Base-by-base conservation (phyloP, 2,888 invertebrate species). In the Pogonocherus hispidulus region DNA sequence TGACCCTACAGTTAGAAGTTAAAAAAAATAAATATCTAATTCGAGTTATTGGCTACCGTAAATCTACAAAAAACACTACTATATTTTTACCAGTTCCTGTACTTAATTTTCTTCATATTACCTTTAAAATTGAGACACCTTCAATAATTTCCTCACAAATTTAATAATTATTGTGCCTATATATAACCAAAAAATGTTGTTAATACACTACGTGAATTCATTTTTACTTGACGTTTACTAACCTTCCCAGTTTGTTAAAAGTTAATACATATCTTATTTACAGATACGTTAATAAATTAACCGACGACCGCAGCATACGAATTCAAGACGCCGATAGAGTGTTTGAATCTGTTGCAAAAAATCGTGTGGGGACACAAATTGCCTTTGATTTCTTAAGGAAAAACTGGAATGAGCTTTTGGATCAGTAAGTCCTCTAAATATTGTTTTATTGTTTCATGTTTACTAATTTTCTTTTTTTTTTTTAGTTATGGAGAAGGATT, bases 261-360 rank as follows among this genome's bases (percentile, higher is more conserved):
- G 64, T 76, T 72, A 73, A 76, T 76, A 74, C 71, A 57, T 67
- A 69, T 73, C 69, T 75, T 72, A 71, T 76, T 80, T 79, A 65
- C 75, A 84, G 83, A 75, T 84, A 83, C 76, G 72, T 84, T 67
- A 78, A 76, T 62, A 74, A 75, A 74, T 70, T 79, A 71, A 56
- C 76, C 64, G 70, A 72, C 59, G 74, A 66, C 63, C 87, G 88
- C 52, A 89, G 88, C 63, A 89, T 91, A 57, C 82, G 89, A 49
- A 90, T 90, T 72, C 91, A 91, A 80, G 91, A 91, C 78, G 90
- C 90, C 11, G 86, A 86, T 49, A 82, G 86, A 47, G 89, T 90
- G 9, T 90, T 91, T 74, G 81, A 84, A 63, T 85, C 89, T 0
- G 89, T 91, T 0, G 89, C 90, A 1, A 82, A 82, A 52, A 91